These are phyloP conservation scores for Craseonycteris thonglongyai DNA, from an alignment of 2,113 vertebrate genomes.

Conservation along the genomic window DNA sequence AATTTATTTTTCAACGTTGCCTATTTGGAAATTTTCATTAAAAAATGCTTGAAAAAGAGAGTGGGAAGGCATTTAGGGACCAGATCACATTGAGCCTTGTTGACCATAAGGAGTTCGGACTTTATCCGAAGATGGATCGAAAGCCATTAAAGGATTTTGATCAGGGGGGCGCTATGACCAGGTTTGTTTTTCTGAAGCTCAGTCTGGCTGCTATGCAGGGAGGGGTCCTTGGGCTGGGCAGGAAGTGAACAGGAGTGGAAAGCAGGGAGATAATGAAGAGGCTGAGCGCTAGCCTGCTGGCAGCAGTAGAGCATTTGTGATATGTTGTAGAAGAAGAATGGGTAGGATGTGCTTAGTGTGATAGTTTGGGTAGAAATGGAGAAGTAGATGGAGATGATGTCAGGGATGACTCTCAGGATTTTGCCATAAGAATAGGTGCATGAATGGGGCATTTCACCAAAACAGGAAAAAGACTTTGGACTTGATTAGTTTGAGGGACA, in stretches of 20 bases:
- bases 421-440: not conserved
- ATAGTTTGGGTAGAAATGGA: not conserved
- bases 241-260: not conserved
- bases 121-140: conserved; percentile 42
- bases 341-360: not conserved
- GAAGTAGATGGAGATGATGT: not conserved
- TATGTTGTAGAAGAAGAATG: not conserved
- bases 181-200: conserved; percentile 2
- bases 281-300: not conserved
- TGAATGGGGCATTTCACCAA: not conserved
- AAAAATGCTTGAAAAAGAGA: not conserved
- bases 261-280: not conserved
- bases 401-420: not conserved
- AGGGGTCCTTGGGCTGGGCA: not conserved
- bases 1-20: not conserved
- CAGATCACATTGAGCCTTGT: not conserved
- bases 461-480: not conserved
- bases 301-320: not conserved
- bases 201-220: not conserved
- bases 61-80: not conserved
- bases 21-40: not conserved
- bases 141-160: conserved; percentile 51
- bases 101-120: conserved; percentile 30
- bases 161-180: not conserved
- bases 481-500: not conserved